Evolutionary conservation across 2,888 invertebrate species (phyloP), one percentile per base, ranked within the genome.

Genomic region (Stenodera caucasica): DNA sequence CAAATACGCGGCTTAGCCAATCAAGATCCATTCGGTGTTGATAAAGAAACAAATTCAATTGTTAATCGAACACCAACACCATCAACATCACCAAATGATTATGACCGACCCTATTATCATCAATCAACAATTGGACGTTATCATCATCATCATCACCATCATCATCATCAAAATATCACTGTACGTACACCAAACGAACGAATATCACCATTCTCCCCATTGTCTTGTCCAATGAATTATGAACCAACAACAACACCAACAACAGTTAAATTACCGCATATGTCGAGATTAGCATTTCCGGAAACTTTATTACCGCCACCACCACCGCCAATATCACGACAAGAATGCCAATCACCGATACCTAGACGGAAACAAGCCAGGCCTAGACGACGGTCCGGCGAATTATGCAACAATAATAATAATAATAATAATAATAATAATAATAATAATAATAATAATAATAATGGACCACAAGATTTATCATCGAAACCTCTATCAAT

Each of bases 331-430:
- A 21, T 61, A 15, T 72, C 80, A 63, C 62, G 80, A 66, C 80
- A 81, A 80, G 63, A 82, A 82, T 90, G 91, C 70, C 86, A 88
- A 57, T 92, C 91, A 60, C 92, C 92, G n/a, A 85, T 90, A 81
- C 91, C 93, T 0, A 83, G 94, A 63, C 83, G 94, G 66, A 94
- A 94, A 75, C 94, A 94, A 81, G 94, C 94, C 7, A 83, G 94
- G 53, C 94, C 94, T 2, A 83, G 94, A 50, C 84, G 94, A 67
- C 85, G 94, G 74, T 93, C 93, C 0, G 92, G 93, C 6, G 94
- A 94, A 72, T 69, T 85, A 60, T 80, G 82, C 67, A n/a, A n/a
- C n/a, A n/a, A n/a, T n/a, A n/a, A n/a, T n/a, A n/a, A n/a, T n/a
- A 37, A 37, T 33, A 33, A 33, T 35, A 35, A 35, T 29, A 4